Base-by-base conservation (phyloP, 2,797 vertebrate genomes). In the Acanthurus tractus region DNA sequence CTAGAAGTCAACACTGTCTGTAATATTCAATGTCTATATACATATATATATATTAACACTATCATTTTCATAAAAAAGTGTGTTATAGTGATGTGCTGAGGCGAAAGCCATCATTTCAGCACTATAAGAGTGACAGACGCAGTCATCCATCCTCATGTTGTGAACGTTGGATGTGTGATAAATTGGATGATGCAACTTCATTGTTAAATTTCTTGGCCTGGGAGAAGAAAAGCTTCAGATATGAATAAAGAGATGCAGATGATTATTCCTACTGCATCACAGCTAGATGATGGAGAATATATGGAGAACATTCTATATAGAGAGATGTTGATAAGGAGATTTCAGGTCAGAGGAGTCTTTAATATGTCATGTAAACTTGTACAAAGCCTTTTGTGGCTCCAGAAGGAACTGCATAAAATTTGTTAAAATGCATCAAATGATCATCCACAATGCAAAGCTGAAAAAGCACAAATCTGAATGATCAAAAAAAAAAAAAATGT, bases 71-170 rank as follows among this genome's bases (percentile, higher is more conserved):
- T 48, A 42, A 44, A 63, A 57, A 6, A 34, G 2, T 48, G 10
- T 25, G 25, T 29, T 3, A 29, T 29, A 3, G 25, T 29, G 25
- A 29, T 29, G 25, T 29, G 25, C 40, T 38, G 42, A 71, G 45
- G 70, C 34, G 70, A 34, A 77, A 22, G 20, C 65, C 17, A n/a
- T 70, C 14, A 4, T 54, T 67, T 34, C 23, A 2, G 0, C 44
- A 53, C 63, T 58, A 17, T 84, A 15, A 44, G 6, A 62, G 48
- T 64, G 58, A 64, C 36, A 23, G 45, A 71, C 63, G 72, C 13
- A 20, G 58, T 55, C 58, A 81, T 62, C 23, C 12, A 44, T 63
- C 44, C 38, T 49, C 8, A 48, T 22, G 36, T 46, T 74, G 23
- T 29, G 25, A 4, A 29, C 3, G 5, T 46, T 59, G 38, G 38